Percentiles rank a stretch among this genome's conserved stretches.
These are phyloP conservation scores for Vesta saturnalis DNA, from an alignment of 2,888 invertebrate genomes.

Conservation along the genomic window DNA sequence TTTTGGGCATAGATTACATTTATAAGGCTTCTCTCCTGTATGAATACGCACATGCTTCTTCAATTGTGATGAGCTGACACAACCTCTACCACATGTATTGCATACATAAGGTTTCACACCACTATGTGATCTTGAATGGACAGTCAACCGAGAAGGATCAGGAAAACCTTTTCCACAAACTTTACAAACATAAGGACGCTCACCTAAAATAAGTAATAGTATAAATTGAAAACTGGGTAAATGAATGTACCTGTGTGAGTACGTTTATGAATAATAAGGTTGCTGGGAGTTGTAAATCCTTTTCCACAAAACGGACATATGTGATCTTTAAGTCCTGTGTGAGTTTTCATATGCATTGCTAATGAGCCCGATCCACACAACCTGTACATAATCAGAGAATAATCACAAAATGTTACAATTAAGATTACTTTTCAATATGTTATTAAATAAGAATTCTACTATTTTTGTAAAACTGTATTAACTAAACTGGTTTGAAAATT, in stretches of 20 bases:
- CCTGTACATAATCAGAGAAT: too few relatives aligned
- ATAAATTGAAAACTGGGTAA: background rate
- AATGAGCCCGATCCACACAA: conserved; percentile 60
- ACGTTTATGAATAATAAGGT: conserved; percentile 59
- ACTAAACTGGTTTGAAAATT: too few relatives aligned
- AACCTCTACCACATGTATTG: conserved; percentile 54
- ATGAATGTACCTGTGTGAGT: conserved; percentile 56
- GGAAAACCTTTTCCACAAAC: conserved; percentile 64
- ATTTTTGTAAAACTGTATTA: too few relatives aligned
- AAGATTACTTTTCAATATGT: too few relatives aligned
- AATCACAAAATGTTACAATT: conserved; percentile 9
- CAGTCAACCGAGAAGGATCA: conserved; percentile 63
- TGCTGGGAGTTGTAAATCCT: conserved; percentile 60
- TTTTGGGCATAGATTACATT: conserved; percentile 58
- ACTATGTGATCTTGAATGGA: conserved; percentile 63
- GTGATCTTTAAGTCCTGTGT: conserved; percentile 61
- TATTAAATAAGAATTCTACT: too few relatives aligned
- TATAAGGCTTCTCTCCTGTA: conserved; percentile 63
- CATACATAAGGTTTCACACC: conserved; percentile 62
- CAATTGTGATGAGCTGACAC: conserved; percentile 60
- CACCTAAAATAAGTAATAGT: conserved; percentile 49
- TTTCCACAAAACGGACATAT: conserved; percentile 59
- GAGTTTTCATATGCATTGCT: conserved; percentile 64
- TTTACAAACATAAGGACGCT: conserved; percentile 60
- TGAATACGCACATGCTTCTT: conserved; percentile 63